Base-by-base conservation (phyloP, 2,797 vertebrate species). In the Meda fulgida region DNA sequence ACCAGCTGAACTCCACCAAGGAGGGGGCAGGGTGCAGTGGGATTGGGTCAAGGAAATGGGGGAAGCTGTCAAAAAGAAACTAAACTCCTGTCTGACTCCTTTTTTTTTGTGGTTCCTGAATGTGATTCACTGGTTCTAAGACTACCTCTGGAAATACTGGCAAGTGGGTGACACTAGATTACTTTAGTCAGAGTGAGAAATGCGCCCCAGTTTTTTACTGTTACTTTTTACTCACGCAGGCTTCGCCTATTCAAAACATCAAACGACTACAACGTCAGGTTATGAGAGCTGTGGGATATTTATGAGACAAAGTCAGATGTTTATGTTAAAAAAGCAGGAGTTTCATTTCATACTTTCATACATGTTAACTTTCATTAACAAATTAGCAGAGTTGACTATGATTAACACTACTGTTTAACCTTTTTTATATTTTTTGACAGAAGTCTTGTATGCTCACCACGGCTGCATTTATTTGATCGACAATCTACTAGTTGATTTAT, bases 61-160 rank as follows among this genome's bases (percentile, higher is more conserved):
- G 51, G 81, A 87, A 72, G 40, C 67, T 72, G 76, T 81, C 53
- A 73, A 83, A 84, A 85, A 80, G 83, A 89, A 84, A 86, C 71
- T 4, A 38, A 88, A 77, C 80, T 87, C 53, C 84, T 79, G 38
- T 87, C 51, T 48, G 63, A 76, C 34, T 76, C 69, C 80, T 72
- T 19, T 51, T 58, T 78, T 53, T 85, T 80, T 76, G 75, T 82
- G 58, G 58, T 86, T 83, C 75, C 78, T 23, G 53, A 80, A 76
- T 46, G 53, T 86, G 77, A 81, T 65, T 86, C 87, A 86, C 53
- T 40, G 51, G 18, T 65, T 77, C 66, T 43, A 36, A 71, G 6
- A 46, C 51, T 76, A 38, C 18, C 31, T 48, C 34, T 77, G 55
- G 77, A 87, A 58, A 80, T 29, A 60, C 58, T 43, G 70, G 53